Evolutionary conservation across 2,113 vertebrate genomes (phyloP), one percentile per base, ranked within the genome.

Genomic region (Varanus salvator): DNA sequence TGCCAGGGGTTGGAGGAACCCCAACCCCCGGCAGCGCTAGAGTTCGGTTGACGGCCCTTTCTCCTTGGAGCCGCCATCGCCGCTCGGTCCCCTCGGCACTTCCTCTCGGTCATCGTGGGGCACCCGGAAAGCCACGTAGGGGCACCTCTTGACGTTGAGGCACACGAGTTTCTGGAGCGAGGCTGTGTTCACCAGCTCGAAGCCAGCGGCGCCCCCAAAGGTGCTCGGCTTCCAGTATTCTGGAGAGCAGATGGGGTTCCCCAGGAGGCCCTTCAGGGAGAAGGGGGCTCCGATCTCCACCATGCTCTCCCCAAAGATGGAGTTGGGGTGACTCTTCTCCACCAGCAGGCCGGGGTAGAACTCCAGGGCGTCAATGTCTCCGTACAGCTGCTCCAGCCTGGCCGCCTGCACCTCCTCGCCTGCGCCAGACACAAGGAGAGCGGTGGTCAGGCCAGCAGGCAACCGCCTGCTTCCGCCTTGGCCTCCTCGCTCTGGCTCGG

Each of bases 171-270:
- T 99, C 96, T 97, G 29, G 1, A 99, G 93, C 0, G 98, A 97
- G 0, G 99, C 97, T 0, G 97, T 98, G 93, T 98, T 99, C 50
- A 99, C 96, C 0, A 99, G 97, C 84, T 97, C 95, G 92, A 99
- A 99, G 80, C 99, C 99, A 0, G 92, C 94, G n/a, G 97, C 94
- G 4, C 99, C 99, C 0, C 99, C 99, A 1, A 99, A 99, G 0
- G 98, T 99, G 91, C 99, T 99, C 23, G 98, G 98, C 88, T 99
- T 99, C 99, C 99, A 99, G 96, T 99, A 99, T 85, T 98, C 97
- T 0, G 99, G 98, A 76, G 99, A 99, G 94, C 99, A 99, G 94
- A 99, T 98, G 71, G 99, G 98, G 80, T 99, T 99, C 83, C 98
- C 99, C 74, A 99, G 50, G n/a, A 99, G 98, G 66, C 99, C 99